phyloP scores from a whole-genome alignment of 2,113 vertebrate species.

The human (Homo sapiens) region DNA sequence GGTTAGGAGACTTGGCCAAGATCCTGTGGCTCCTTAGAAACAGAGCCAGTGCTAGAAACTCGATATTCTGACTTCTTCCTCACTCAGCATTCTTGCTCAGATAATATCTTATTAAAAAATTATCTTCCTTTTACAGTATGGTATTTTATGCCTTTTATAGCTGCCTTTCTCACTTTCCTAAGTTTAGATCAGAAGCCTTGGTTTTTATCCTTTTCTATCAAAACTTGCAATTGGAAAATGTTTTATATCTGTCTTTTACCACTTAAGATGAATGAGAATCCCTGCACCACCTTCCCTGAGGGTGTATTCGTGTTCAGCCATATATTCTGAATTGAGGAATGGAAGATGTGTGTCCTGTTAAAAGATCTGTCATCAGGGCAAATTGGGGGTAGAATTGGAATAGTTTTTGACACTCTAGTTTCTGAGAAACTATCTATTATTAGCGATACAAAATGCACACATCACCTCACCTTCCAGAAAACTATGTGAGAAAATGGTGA shows the following conservation, averaged over 20 bases:
- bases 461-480: background rate
- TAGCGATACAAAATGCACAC: background rate
- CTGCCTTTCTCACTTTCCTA: background rate
- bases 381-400: background rate
- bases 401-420: background rate
- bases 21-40: background rate
- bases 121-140: background rate
- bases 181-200: background rate
- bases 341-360: background rate
- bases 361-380: background rate
- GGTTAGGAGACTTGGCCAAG: background rate
- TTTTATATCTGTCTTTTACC: constrained; percentile 52
- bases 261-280: constrained; percentile 45
- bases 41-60: background rate
- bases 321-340: background rate
- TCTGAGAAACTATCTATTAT: background rate
- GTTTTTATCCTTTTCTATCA: constrained; percentile 44
- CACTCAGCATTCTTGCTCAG: background rate
- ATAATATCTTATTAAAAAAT: constrained; percentile 36
- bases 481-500: background rate
- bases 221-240: constrained; percentile 43
- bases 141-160: constrained; percentile 16
- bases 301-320: background rate
- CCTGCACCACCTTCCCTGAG: background rate
- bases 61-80: background rate